Base-by-base conservation (phyloP, 2,888 invertebrate genomes). In the Periphyllus acericola region DNA sequence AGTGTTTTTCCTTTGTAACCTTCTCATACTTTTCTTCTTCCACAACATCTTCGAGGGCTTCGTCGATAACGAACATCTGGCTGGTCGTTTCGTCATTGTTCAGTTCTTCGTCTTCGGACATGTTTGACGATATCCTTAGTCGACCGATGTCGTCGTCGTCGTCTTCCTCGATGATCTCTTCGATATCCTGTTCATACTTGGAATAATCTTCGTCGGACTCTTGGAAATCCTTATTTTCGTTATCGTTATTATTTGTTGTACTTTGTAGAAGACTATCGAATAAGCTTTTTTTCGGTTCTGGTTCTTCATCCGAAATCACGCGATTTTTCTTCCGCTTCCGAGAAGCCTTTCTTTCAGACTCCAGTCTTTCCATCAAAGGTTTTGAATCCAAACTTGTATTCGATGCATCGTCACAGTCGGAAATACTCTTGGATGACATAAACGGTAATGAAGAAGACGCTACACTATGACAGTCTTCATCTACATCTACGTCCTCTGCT, bases 161-260 rank as follows among this genome's bases (percentile, higher is more conserved):
- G 2, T 75, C 89, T 21, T 83, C 89, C 6, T 90, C 90, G 21
- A 88, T 89, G 1, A 89, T 84, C 19, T 89, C 89, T 74, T 90
- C 90, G 21, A 89, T 89, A 40, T 89, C 88, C 60, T 90, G 88
- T 71, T 90, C 89, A 46, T 89, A 89, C 55, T 89, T 89, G 8
- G 86, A 83, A 80, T 79, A 88, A 60, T 89, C 89, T 40, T 89
- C 89, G 29, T 86, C 82, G 2, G 74, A 89, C 5, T 82, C 55
- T 8, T 78, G 71, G 74, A 86, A 83, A 74, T 86, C 79, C 29
- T 86, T 60, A 25, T 68, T 34, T 19, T 79, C 60, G 32, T 68
- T 82, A 71, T 82, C 55, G 14, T 86, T 86, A 55, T 79, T 71
- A 36, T 88, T 89, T 52, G 19, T 72, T 0, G 84, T 75, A 25